Evolutionary conservation across 2,113 vertebrate genomes (phyloP), one percentile per base, ranked within the genome.

Genomic region (Excalfactoria chinensis): DNA sequence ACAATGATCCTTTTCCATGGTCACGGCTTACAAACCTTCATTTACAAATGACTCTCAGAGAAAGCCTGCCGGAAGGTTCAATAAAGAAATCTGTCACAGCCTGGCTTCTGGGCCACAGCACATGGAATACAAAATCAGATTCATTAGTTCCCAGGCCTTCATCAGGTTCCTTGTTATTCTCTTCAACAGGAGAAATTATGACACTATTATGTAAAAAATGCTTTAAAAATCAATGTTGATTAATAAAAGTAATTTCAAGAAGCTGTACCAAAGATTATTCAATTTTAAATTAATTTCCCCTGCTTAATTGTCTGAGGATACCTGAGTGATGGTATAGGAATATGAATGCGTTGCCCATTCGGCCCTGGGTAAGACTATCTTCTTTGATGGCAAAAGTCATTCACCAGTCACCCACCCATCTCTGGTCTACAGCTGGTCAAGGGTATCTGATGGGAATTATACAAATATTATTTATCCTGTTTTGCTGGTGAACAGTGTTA

Each of bases 201-300:
- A 82, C 71, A 78, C 48, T 67, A 74, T 89, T 93, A 77, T 34
- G 35, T 75, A 88, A 94, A 91, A 96, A 93, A 59, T 86, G 63
- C 48, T 91, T 74, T 56, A 63, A 91, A 95, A 93, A 94, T 81
- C 90, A 84, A 28, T 95, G 81, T 92, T 96, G 93, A 96, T 96
- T 95, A 96, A 96, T 96, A 95, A 96, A 97, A 95, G 89, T 74
- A 89, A 95, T 96, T 96, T 96, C 83, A 86, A 85, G 78, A 95
- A 94, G 35, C 85, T 6, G 2, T 70, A 74, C 68, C 55, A 35
- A 81, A 58, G 26, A 94, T 41, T 71, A 89, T 92, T 96, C 90
- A 48, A 78, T 96, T 96, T 90, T 79, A 94, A 94, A 96, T 95
- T 93, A 11, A 97, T 96, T 97, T 97, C 70, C 76, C 49, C 72